phyloP scores from a whole-genome alignment of 64 coral and sea anemone species.

The Stylophora pistillata region DNA sequence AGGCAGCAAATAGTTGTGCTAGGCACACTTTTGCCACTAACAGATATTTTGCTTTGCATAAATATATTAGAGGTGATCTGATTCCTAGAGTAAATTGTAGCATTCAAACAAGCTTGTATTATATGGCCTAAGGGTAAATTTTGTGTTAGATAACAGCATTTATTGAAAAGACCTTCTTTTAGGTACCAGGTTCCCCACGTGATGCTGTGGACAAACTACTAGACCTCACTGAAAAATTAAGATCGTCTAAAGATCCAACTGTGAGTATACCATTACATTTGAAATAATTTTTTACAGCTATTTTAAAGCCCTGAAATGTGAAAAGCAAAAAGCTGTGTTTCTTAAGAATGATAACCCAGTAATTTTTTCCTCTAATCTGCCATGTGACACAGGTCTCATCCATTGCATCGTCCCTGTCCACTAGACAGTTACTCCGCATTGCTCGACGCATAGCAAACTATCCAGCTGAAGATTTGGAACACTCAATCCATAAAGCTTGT shows the following conservation, averaged over 20 bases:
- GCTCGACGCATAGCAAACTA: conserved; percentile 77
- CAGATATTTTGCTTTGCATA: too few relatives aligned
- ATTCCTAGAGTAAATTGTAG: too few relatives aligned
- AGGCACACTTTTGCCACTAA: too few relatives aligned
- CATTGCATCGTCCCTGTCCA: conserved; percentile 90
- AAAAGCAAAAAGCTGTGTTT: too few relatives aligned
- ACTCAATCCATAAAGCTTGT: conserved; percentile 89
- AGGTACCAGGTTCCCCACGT: conserved; percentile 75
- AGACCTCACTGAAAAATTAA: conserved; percentile 68
- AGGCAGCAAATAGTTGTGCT: too few relatives aligned
- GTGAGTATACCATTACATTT: conserved; percentile 33
- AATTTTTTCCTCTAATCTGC: neutral
- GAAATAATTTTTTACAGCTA: too few relatives aligned
- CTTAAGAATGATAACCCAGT: neutral
- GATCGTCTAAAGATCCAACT: conserved; percentile 81
- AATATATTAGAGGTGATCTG: too few relatives aligned
- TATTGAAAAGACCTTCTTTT: too few relatives aligned
- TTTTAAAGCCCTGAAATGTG: too few relatives aligned
- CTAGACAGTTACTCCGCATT: conserved; percentile 88
- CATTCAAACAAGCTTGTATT: too few relatives aligned
- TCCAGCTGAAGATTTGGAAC: conserved; percentile 70
- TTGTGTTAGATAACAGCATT: too few relatives aligned
- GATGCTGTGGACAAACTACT: conserved; percentile 74
- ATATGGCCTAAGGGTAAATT: too few relatives aligned
- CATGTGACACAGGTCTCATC: conserved; percentile 66